These are phyloP conservation scores for Cephalotes varians DNA, from an alignment of 2,888 invertebrate species.

Conservation along the genomic window DNA sequence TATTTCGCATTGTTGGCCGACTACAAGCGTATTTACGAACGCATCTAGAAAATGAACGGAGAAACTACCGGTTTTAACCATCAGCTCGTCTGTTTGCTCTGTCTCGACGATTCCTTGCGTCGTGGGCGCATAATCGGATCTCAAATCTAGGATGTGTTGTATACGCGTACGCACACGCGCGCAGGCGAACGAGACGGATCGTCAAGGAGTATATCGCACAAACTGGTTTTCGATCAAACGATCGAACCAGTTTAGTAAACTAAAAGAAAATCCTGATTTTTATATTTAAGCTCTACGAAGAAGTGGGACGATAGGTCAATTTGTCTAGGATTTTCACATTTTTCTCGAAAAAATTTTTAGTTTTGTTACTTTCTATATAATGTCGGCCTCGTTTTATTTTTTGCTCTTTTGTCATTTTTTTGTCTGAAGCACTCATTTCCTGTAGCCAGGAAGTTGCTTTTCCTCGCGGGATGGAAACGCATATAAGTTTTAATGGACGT, in stretches of 20 bases:
- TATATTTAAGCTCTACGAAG: constrained; percentile 33
- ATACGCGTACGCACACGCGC: constrained; percentile 60
- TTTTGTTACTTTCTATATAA: not conserved
- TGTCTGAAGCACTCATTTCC: constrained; percentile 3
- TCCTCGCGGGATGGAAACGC: constrained; percentile 21
- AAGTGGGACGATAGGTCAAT: constrained; percentile 69
- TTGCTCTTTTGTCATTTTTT: not conserved
- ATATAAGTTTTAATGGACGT: constrained; percentile 26
- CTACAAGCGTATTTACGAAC: constrained; percentile 54
- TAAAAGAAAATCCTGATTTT: constrained; percentile 60
- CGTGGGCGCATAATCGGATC: constrained; percentile 67
- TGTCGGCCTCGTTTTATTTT: not conserved
- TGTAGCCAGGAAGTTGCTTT: constrained; percentile 25
- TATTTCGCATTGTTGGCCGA: not conserved
- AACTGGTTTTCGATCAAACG: constrained; percentile 72
- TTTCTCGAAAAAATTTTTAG: not conserved
- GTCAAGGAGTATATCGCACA: constrained; percentile 56
- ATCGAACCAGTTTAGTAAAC: constrained; percentile 73
- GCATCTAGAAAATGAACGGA: constrained; percentile 60
- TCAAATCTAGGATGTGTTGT: constrained; percentile 68
- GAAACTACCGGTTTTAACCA: constrained; percentile 71
- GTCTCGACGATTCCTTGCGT: constrained; percentile 40
- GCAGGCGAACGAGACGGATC: constrained; percentile 68
- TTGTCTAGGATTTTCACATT: constrained; percentile 51
- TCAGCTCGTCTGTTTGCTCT: constrained; percentile 49